These are phyloP conservation scores for Typhlichthys eigenmanni DNA, from an alignment of 2,797 vertebrate genomes.

Conservation along the genomic window DNA sequence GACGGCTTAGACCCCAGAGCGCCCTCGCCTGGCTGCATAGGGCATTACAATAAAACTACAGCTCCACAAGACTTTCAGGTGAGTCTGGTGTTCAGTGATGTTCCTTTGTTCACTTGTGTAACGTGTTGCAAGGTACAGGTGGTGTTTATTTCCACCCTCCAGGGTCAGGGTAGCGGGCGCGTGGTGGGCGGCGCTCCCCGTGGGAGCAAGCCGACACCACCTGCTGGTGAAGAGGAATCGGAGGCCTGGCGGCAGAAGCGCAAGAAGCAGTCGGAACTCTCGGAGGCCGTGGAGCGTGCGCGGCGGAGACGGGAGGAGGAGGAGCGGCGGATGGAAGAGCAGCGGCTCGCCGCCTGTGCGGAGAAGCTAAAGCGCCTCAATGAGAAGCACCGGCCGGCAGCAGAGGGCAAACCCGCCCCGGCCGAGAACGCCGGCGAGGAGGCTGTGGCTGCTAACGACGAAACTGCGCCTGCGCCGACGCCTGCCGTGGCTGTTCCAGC, in stretches of 20 bases:
- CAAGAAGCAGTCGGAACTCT: constrained; percentile 90
- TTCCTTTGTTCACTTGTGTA: background rate
- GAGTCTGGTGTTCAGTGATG: constrained; percentile 13
- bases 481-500: constrained; percentile 49
- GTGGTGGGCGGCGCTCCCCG: constrained; percentile 68
- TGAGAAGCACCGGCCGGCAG: constrained; percentile 84
- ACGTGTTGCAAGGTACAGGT: background rate
- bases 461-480: constrained; percentile 37
- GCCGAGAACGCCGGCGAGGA: constrained; percentile 52
- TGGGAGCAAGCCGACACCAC: constrained; percentile 71
- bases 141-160: constrained; percentile 1
- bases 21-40: constrained; percentile 73
- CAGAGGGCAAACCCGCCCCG: constrained; percentile 54
- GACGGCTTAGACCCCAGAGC: constrained; percentile 73
- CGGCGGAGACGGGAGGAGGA: constrained; percentile 93
- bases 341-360: constrained; percentile 94
- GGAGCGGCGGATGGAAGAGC: constrained; percentile 94
- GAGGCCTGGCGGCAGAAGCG: constrained; percentile 97
- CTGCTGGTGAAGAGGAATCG: constrained; percentile 84
- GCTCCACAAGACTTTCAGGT: constrained; percentile 86
- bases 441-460: constrained; percentile 35
- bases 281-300: constrained; percentile 93
- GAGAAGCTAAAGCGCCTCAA: constrained; percentile 96
- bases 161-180: constrained; percentile 57
- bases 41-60: constrained; percentile 78